Conservation (phyloP, 2,797 vertebrate species). For the Sebastes iracundus region DNA sequence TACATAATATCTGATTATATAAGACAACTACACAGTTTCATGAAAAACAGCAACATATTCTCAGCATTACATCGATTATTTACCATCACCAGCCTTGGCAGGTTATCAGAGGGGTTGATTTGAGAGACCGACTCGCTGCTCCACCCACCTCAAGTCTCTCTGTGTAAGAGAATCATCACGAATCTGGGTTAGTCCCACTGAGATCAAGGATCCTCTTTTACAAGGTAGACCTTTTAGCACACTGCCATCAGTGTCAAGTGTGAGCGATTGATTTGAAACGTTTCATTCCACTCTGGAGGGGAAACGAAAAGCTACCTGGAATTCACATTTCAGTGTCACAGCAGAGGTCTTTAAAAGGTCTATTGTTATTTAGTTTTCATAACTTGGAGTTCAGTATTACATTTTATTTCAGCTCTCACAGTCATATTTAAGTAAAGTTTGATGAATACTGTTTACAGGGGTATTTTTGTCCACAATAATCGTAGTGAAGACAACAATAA, state of each 20-base stretch:
- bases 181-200: conserved; percentile 51
- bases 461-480: not conserved
- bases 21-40: not conserved
- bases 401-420: not conserved
- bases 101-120: conserved; percentile 10
- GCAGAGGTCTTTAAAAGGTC: not conserved
- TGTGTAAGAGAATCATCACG: not conserved
- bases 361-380: not conserved
- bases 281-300: not conserved
- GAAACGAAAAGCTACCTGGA: not conserved
- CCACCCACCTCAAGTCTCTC: not conserved
- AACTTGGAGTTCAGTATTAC: not conserved
- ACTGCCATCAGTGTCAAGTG: not conserved
- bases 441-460: not conserved
- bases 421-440: not conserved
- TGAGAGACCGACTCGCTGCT: conserved; percentile 24
- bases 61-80: not conserved
- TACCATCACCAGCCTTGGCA: not conserved
- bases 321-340: not conserved
- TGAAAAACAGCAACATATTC: not conserved
- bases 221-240: conserved; percentile 19
- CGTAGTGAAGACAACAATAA: not conserved
- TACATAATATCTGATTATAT: not conserved
- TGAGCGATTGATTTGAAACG: not conserved
- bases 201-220: conserved; percentile 33